These are phyloP conservation scores for Lathamus discolor DNA, from an alignment of 2,113 vertebrate genomes.

Conservation along the genomic window DNA sequence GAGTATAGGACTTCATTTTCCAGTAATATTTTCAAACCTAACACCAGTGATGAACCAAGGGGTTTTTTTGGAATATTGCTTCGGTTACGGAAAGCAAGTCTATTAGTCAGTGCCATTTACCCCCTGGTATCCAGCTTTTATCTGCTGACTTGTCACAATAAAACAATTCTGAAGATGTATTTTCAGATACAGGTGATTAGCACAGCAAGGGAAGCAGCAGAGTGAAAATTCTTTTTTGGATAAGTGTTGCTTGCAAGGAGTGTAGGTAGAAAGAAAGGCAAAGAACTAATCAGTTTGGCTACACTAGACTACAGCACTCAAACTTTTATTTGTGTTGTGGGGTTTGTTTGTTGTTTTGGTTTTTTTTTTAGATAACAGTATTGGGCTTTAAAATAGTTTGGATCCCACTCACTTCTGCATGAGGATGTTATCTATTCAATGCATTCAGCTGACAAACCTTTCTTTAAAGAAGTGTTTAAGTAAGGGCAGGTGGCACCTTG, in stretches of 20 bases:
- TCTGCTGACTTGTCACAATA: constrained; percentile 63
- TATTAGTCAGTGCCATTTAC: constrained; percentile 63
- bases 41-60: constrained; percentile 38
- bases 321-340: neutral
- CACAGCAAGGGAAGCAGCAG: constrained; percentile 50
- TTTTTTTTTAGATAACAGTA: neutral
- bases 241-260: neutral
- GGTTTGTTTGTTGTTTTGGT: neutral
- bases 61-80: constrained; percentile 30
- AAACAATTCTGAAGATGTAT: constrained; percentile 67
- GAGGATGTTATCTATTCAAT: neutral
- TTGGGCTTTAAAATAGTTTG: neutral
- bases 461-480: neutral
- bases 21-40: constrained; percentile 46
- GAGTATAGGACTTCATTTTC: constrained; percentile 40
- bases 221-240: constrained; percentile 42
- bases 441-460: neutral
- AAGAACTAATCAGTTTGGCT: neutral
- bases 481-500: neutral
- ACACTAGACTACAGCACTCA: neutral
- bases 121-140: constrained; percentile 58
- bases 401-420: neutral
- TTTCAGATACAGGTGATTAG: constrained; percentile 68
- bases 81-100: constrained; percentile 40
- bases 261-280: neutral